Conservation (phyloP, 1,140 invertebrate genomes). For the Radopholus similis region DNA sequence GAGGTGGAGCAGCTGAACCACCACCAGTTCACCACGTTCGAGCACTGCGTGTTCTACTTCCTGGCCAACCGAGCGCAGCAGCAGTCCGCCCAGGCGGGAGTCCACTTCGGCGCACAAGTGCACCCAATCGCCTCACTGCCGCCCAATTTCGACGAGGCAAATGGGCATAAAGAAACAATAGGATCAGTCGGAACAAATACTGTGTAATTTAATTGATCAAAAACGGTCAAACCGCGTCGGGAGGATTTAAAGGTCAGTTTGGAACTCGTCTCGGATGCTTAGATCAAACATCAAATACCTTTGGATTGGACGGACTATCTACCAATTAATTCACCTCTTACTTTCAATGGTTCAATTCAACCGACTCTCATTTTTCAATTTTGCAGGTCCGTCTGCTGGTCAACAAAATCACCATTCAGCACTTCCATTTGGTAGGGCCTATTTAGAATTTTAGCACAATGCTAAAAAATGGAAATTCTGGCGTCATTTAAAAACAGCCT, state of each 20-base stretch:
- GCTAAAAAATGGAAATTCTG: background rate
- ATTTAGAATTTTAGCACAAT: background rate
- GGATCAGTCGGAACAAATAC: too few relatives aligned
- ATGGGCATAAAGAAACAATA: too few relatives aligned
- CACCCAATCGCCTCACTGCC: constrained; percentile 56
- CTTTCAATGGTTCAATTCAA: background rate
- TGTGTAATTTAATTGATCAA: too few relatives aligned
- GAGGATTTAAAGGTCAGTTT: too few relatives aligned
- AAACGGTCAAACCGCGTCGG: too few relatives aligned
- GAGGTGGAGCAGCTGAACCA: constrained; percentile 45
- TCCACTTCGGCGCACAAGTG: constrained; percentile 37
- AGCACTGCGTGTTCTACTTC: constrained; percentile 58
- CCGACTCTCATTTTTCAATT: background rate
- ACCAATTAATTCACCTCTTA: background rate
- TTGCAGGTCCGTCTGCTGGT: constrained; percentile 36
- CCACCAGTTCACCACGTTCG: constrained; percentile 52
- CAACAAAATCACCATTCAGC: constrained; percentile 52
- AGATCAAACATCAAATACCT: background rate
- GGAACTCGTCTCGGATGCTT: too few relatives aligned
- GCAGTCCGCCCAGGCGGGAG: constrained; percentile 12
- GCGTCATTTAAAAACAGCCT: constrained; percentile 8
- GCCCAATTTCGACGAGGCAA: constrained; percentile 37
- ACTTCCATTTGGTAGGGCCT: constrained; percentile 51
- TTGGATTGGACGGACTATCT: background rate
- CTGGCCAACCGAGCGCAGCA: constrained; percentile 55